Percentiles rank a stretch among this genome's conserved stretches.
Conservation (phyloP, 2,797 vertebrate genomes). For the Chaetophractus vellerosus region DNA sequence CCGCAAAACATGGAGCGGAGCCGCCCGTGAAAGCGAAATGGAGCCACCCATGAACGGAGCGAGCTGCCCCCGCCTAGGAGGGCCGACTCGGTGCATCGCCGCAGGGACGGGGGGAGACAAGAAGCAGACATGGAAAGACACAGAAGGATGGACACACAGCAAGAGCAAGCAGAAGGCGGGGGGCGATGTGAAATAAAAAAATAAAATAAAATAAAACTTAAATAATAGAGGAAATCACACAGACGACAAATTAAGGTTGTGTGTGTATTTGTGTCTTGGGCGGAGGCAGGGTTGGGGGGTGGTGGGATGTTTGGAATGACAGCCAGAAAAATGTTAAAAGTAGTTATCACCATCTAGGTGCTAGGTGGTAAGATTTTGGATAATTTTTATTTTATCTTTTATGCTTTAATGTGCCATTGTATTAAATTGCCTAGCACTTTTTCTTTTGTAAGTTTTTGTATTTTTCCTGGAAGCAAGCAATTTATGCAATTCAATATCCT, state of each 20-base stretch:
- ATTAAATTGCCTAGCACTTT: background rate
- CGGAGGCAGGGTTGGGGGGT: too few species aligned
- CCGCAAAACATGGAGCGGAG: too few species aligned
- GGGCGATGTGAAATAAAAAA: too few species aligned
- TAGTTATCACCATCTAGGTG: background rate
- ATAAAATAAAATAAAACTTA: too few species aligned
- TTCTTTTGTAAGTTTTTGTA: constrained; percentile 32
- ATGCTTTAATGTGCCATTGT: background rate
- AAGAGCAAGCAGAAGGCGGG: too few species aligned
- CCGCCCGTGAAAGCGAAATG: too few species aligned
- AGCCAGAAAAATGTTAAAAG: background rate
- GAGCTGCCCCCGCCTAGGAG: too few species aligned
- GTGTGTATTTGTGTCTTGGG: background rate
- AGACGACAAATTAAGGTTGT: background rate
- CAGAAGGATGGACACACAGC: too few species aligned
- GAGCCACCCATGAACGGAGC: too few species aligned
- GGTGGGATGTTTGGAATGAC: background rate
- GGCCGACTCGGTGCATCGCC: too few species aligned
- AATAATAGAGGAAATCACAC: background rate
- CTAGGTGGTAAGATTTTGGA: background rate
- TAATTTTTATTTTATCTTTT: background rate
- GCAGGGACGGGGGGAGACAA: too few species aligned
- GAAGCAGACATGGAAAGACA: too few species aligned
- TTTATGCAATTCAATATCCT: constrained; percentile 27
- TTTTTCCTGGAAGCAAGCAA: background rate